Evolutionary conservation across 2,113 vertebrate species (phyloP).

Genomic region (Barbus barbus): DNA sequence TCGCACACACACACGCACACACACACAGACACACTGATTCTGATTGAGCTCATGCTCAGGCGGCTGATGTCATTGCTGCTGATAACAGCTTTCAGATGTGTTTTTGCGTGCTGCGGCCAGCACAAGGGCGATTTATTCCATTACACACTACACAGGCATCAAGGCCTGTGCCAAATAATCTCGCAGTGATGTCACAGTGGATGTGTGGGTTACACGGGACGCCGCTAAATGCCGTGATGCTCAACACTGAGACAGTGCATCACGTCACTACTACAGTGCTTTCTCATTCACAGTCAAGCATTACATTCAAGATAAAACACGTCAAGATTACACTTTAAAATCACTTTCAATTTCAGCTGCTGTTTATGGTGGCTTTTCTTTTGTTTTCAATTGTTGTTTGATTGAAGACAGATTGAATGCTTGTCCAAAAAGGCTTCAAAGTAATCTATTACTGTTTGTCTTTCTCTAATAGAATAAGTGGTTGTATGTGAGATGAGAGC

Average conservation of each 20-base stretch:
- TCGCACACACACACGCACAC: no score
- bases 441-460: neutral
- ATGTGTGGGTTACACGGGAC: constrained; percentile 45
- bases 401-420: neutral
- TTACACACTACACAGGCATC: constrained; percentile 62
- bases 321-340: neutral
- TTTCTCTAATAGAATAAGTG: neutral
- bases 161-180: constrained; percentile 56
- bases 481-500: neutral
- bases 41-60: no score
- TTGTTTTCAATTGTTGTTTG: neutral
- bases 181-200: constrained; percentile 57
- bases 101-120: constrained; percentile 54
- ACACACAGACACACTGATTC: no score
- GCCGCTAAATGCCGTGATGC: no score
- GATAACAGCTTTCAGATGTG: constrained; percentile 67
- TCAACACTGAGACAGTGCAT: no score
- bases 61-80: constrained; percentile 62
- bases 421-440: neutral
- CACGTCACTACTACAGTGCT: no score
- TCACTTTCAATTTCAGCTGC: constrained; percentile 12
- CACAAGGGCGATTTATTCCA: constrained; percentile 60
- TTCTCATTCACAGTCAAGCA: neutral
- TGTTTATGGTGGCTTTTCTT: neutral
- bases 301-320: neutral